These are phyloP conservation scores for Diarsia mendica DNA, from an alignment of 2,888 invertebrate genomes.

Conservation along the genomic window DNA sequence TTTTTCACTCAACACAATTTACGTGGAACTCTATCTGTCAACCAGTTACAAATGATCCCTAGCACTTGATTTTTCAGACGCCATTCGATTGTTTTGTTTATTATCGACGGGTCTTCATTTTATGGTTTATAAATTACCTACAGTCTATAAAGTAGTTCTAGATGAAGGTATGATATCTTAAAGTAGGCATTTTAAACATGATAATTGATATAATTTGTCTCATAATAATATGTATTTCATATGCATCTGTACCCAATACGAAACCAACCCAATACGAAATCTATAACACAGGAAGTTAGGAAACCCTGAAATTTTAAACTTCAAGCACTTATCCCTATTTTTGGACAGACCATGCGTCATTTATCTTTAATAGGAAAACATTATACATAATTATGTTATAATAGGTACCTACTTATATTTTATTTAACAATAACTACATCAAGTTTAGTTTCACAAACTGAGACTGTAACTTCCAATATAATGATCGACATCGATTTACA, in stretches of 20 bases:
- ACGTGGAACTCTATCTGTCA: conserved; percentile 33
- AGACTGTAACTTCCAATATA: conserved; percentile 4
- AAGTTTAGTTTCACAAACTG: conserved; percentile 2
- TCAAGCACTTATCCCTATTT: conserved; percentile 7
- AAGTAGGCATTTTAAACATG: background rate
- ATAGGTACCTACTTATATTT: conserved; percentile 12
- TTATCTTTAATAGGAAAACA: conserved; percentile 1
- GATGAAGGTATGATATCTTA: conserved; percentile 5
- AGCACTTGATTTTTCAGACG: background rate
- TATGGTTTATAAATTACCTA: conserved; percentile 5
- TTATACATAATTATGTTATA: background rate
- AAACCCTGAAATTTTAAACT: background rate
- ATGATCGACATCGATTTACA: background rate
- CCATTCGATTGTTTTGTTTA: conserved; percentile 36
- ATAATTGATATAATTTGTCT: no score
- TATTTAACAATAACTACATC: conserved; percentile 2
- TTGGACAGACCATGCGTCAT: background rate
- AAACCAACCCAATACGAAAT: no score
- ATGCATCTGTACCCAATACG: no score
- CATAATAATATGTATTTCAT: no score
- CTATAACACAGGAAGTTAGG: background rate
- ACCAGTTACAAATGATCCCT: conserved; percentile 27
- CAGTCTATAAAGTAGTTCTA: background rate
- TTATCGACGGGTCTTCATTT: background rate
- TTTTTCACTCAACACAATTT: conserved; percentile 21